Evolutionary conservation across 2,113 vertebrate species (phyloP).

Genomic region (Microtus montanus): DNA sequence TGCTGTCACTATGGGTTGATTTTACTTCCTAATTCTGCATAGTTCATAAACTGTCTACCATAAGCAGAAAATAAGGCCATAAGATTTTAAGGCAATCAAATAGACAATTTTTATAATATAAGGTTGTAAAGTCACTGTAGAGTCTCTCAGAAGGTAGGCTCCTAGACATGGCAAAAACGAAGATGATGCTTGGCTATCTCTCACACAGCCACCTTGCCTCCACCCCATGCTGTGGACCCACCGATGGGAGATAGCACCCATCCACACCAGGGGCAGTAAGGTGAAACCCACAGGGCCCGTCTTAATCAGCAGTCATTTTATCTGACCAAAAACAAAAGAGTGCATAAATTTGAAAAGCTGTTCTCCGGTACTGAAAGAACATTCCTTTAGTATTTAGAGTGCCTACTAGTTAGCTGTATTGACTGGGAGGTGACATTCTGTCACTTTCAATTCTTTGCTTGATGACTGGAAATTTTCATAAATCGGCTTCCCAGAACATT

Average conservation of each 20-base stretch:
- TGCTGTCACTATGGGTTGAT: neutral
- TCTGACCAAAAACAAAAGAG: neutral
- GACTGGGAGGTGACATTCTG: too few relatives aligned
- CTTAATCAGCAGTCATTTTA: neutral
- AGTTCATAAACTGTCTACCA: neutral
- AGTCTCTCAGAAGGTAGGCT: neutral
- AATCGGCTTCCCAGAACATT: neutral
- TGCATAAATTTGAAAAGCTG: neutral
- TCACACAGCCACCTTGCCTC: neutral
- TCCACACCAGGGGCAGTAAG: too few relatives aligned
- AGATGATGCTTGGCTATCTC: neutral
- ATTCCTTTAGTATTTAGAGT: neutral
- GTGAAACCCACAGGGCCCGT: neutral
- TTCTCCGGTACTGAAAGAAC: neutral
- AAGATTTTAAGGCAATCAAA: slow-evolving; percentile 20
- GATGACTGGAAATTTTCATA: neutral
- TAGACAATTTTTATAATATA: neutral
- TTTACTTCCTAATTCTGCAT: slow-evolving; percentile 34
- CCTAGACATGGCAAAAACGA: neutral
- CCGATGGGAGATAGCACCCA: neutral
- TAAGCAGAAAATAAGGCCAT: slow-evolving; percentile 21
- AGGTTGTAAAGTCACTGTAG: neutral
- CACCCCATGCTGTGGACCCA: fast-evolving
- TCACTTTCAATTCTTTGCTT: neutral
- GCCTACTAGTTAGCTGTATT: neutral